These are phyloP conservation scores for Bombus breviceps DNA, from an alignment of 1,140 invertebrate genomes.

Conservation along the genomic window DNA sequence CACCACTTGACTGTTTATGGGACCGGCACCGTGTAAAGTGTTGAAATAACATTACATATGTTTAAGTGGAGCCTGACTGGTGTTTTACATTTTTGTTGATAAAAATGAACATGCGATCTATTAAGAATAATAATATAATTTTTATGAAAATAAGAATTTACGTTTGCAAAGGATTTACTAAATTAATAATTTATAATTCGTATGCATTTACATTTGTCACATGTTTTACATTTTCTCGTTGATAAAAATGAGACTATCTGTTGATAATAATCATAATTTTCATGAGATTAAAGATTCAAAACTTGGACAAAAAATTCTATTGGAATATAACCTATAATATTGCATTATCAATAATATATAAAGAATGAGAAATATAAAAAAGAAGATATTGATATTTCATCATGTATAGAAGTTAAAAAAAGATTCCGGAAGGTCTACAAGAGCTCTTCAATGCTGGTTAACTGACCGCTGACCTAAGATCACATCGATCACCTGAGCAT, in stretches of 20 bases:
- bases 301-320: neutral
- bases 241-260: neutral
- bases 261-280: neutral
- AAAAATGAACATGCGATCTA: neutral
- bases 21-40: slow-evolving; percentile 74
- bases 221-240: neutral
- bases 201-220: no score
- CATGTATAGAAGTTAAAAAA: neutral
- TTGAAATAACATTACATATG: slow-evolving; percentile 74
- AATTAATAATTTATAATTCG: neutral
- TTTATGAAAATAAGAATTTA: neutral
- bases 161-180: neutral
- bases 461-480: slow-evolving; percentile 46
- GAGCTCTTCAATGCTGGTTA: slow-evolving; percentile 15
- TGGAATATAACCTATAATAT: neutral
- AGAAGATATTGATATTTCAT: no score
- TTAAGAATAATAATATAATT: neutral
- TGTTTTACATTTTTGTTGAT: neutral
- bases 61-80: slow-evolving; percentile 46
- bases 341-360: neutral
- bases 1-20: slow-evolving; percentile 75
- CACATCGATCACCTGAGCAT: slow-evolving; percentile 39
- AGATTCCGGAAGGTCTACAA: neutral
- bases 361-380: neutral
- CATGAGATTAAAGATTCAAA: neutral